Evolutionary conservation across 2,888 invertebrate genomes (phyloP).

Genomic region (Julus scanicus): DNA sequence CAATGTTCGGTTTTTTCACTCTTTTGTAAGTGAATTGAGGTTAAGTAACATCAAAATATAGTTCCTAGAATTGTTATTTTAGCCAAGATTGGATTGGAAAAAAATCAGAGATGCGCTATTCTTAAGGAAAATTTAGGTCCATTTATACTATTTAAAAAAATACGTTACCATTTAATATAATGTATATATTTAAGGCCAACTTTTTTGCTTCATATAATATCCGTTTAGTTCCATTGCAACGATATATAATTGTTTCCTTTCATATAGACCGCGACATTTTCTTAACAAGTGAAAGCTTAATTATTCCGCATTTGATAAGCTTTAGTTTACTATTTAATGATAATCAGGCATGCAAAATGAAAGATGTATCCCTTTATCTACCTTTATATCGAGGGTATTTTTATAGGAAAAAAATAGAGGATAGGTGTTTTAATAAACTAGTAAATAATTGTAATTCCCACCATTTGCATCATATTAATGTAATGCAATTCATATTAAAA

Average conservation of each 20-base stretch:
- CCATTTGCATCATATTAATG: no score
- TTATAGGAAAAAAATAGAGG: background rate
- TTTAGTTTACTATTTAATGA: slow-evolving; percentile 14
- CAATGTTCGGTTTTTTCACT: background rate
- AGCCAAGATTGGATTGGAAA: background rate
- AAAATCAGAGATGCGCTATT: background rate
- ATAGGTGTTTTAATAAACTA: background rate
- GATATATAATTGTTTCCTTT: background rate
- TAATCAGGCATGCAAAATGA: background rate
- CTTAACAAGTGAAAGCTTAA: slow-evolving; percentile 2
- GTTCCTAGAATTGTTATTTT: background rate
- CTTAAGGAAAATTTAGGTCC: background rate
- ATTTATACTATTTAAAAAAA: background rate
- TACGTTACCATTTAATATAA: background rate
- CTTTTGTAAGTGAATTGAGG: slow-evolving; percentile 13
- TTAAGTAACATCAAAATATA: background rate
- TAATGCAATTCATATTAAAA: background rate
- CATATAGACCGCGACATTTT: background rate
- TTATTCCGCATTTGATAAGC: slow-evolving; percentile 40
- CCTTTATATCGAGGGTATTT: background rate
- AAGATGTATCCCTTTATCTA: background rate
- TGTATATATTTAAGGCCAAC: background rate
- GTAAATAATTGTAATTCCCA: no score
- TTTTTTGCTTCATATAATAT: background rate
- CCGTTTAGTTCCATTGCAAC: slow-evolving; percentile 13